Evolutionary conservation across 2,888 invertebrate species (phyloP), one percentile per base, ranked within the genome.

Genomic region (Girardia tigrina): DNA sequence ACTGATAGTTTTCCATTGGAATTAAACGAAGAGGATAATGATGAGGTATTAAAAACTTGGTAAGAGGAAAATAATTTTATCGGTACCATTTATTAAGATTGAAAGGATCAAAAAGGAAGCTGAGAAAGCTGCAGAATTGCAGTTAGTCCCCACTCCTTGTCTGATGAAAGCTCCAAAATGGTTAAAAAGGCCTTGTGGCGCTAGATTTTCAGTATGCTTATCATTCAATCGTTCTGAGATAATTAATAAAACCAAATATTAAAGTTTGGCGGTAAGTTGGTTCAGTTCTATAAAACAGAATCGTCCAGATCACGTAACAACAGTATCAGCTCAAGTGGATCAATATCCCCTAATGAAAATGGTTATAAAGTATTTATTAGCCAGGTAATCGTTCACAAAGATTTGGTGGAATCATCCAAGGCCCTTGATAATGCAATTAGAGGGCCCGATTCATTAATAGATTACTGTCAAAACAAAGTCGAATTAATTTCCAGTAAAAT

Each of bases 191-290:
- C 91, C 91, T 0, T 87, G 88, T 73, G 90, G 90, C 6, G 91
- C 90, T 26, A 88, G 88, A 28, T 94, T 94, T 86, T 90, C 89
- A 20, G 93, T 93, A 82, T 87, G 88, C 8, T 36, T 16, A n/a
- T n/a, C n/a, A n/a, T n/a, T n/a, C n/a, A n/a, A n/a, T n/a, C n/a
- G n/a, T n/a, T n/a, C n/a, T n/a, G n/a, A n/a, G n/a, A n/a, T n/a
- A n/a, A n/a, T n/a, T n/a, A n/a, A n/a, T n/a, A n/a, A n/a, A n/a
- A n/a, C n/a, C n/a, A n/a, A n/a, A n/a, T n/a, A 8, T 36, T 36
- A 23, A 20, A 70, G 94, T 95, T 95, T 86, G 94, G 94, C 76
- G 94, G 94, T 12, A 92, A 92, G 84, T 85, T 95, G 78, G 88
- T 92, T 20, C 88, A 89, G 1, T 93, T 93, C 72, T 72, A 72